phyloP scores from a whole-genome alignment of 2,113 vertebrate species.

The Spea bombifrons region DNA sequence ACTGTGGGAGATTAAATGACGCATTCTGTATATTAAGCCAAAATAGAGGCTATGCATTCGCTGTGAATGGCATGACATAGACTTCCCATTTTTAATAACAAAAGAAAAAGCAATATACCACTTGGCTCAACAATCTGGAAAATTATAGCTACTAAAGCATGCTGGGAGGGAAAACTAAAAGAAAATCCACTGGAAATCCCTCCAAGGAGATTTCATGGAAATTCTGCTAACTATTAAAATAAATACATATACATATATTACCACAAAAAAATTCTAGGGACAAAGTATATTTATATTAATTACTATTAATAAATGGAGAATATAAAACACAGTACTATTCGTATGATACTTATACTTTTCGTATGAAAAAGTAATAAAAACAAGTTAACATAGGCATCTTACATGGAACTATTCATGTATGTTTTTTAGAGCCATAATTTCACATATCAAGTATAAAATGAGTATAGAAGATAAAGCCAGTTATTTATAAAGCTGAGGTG shows the following conservation, averaged over 20 bases:
- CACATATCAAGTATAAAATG: too few relatives aligned
- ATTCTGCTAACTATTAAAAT: slow-evolving; percentile 4
- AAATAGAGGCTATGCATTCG: neutral
- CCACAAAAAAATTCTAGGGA: too few relatives aligned
- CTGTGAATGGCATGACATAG: neutral
- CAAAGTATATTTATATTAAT: neutral
- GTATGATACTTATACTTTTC: neutral
- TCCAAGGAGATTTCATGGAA: neutral
- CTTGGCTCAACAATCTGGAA: slow-evolving; percentile 14
- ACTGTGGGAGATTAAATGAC: neutral
- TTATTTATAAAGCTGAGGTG: too few relatives aligned
- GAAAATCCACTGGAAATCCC: slow-evolving; percentile 7
- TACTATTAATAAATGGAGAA: neutral
- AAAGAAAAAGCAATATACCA: slow-evolving; percentile 15
- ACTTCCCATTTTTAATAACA: slow-evolving; percentile 2
- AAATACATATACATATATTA: neutral
- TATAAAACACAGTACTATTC: neutral
- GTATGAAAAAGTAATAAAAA: too few relatives aligned
- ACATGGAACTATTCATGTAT: too few relatives aligned
- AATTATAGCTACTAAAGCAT: slow-evolving; percentile 5
- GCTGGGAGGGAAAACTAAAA: neutral
- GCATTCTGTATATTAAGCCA: slow-evolving; percentile 10
- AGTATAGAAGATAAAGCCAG: too few relatives aligned
- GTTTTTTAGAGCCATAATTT: too few relatives aligned
- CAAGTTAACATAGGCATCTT: too few relatives aligned